phyloP scores from a whole-genome alignment of 2,797 vertebrate genomes.

The Fistularia tabacaria region DNA sequence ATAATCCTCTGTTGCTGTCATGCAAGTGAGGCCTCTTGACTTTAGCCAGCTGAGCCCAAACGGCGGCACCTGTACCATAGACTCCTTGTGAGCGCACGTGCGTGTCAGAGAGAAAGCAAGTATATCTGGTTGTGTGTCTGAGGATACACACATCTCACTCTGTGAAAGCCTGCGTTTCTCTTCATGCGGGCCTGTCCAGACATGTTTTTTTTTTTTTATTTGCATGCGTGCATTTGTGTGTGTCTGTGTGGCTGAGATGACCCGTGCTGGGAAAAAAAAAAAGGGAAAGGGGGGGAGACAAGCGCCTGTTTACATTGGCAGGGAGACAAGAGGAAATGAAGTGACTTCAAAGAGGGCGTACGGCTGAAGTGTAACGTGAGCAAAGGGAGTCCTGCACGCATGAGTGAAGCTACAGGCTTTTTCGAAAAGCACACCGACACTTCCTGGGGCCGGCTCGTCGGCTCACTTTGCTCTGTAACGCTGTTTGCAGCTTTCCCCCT shows the following conservation, averaged over 20 bases:
- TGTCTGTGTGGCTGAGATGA: slow-evolving; percentile 51
- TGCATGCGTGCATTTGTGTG: slow-evolving; percentile 30
- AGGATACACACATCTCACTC: slow-evolving; percentile 12
- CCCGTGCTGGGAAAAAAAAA: slow-evolving; percentile 58
- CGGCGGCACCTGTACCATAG: slow-evolving; percentile 4
- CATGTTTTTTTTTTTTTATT: slow-evolving; percentile 24
- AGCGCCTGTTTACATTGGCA: slow-evolving; percentile 81
- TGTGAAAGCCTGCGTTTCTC: slow-evolving; percentile 38
- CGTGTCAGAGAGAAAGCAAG: slow-evolving; percentile 4
- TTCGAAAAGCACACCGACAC: slow-evolving; percentile 60
- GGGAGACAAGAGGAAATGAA: slow-evolving; percentile 76
- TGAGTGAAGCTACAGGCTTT: slow-evolving; percentile 58
- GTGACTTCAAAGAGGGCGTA: slow-evolving; percentile 80
- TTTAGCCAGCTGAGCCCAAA: slow-evolving; percentile 59
- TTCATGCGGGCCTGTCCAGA: slow-evolving; percentile 45
- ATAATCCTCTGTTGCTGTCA: slow-evolving; percentile 43
- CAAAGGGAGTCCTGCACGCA: slow-evolving; percentile 61
- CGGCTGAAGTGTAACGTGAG: slow-evolving; percentile 69
- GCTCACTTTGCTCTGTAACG: slow-evolving; percentile 1
- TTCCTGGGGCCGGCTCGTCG: slow-evolving; percentile 20
- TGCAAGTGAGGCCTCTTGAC: slow-evolving; percentile 34
- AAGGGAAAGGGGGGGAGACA: slow-evolving; percentile 55
- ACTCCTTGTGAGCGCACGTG: neutral
- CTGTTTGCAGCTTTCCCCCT: too few species aligned
- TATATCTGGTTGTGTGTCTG: slow-evolving; percentile 12